phyloP scores from a whole-genome alignment of 2,113 vertebrate genomes.

The Oreochromis niloticus region DNA sequence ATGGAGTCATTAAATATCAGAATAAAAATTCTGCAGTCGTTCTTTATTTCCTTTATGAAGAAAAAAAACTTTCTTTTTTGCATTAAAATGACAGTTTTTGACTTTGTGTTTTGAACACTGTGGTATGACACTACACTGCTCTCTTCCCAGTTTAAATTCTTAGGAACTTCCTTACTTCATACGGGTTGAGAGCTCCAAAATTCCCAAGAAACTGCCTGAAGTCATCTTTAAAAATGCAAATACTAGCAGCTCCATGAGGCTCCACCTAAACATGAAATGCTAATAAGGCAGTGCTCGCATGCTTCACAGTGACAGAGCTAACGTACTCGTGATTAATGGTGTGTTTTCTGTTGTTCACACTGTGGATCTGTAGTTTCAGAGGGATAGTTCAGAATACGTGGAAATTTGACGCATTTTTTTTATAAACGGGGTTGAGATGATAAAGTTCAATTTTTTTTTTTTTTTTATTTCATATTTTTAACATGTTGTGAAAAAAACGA shows the following conservation, averaged over 20 bases:
- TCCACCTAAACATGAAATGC: background rate
- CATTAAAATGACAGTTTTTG: background rate
- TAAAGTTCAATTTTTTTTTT: background rate
- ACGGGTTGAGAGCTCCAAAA: background rate
- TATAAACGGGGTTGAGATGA: background rate
- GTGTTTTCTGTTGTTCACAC: background rate
- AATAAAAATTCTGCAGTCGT: background rate
- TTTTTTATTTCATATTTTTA: background rate
- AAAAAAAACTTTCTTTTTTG: background rate
- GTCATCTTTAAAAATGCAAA: background rate
- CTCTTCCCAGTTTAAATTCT: background rate
- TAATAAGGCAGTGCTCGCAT: background rate
- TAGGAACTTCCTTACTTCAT: background rate
- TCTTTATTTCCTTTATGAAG: background rate
- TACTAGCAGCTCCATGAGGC: background rate
- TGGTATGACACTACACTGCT: background rate
- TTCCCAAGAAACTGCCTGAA: background rate
- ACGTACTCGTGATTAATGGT: background rate
- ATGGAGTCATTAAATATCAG: background rate
- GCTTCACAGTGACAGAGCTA: background rate
- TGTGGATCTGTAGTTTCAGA: background rate
- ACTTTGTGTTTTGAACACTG: background rate
- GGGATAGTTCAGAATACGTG: background rate
- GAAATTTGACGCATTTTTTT: fast-evolving
- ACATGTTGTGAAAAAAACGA: fast-evolving